A percentile compares a stretch with the other conserved stretches of the same genome.
Conservation (phyloP, 1,140 invertebrate genomes). For the Drosophila micromelanica region DNA sequence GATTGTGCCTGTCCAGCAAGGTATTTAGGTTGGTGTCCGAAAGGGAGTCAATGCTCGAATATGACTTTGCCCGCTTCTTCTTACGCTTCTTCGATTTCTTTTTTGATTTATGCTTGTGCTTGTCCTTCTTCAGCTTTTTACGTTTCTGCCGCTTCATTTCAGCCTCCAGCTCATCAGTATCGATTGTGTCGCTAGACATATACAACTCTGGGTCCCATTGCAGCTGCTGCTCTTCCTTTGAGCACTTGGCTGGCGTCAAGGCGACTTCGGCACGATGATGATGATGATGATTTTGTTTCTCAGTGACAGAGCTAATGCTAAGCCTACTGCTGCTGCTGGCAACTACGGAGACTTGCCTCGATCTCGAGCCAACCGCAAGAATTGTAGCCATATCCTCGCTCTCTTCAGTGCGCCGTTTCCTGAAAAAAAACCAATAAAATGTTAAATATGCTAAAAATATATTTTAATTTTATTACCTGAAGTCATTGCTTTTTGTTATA, state of each 20-base stretch:
- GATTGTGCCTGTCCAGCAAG: conserved; percentile 84
- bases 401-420: conserved; percentile 51
- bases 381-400: conserved; percentile 40
- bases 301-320: conserved; percentile 33
- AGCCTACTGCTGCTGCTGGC: conserved; percentile 51
- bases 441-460: neutral
- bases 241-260: conserved; percentile 40
- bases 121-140: conserved; percentile 88
- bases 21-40: conserved; percentile 85
- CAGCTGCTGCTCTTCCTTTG: conserved; percentile 58
- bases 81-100: conserved; percentile 90
- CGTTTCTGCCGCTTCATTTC: conserved; percentile 82
- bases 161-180: conserved; percentile 78
- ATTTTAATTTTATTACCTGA: conserved; percentile 47
- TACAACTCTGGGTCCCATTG: conserved; percentile 60
- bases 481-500: conserved; percentile 51
- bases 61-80: conserved; percentile 88
- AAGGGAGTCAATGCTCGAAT: conserved; percentile 87
- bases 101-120: conserved; percentile 86
- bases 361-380: conserved; percentile 12
- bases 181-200: conserved; percentile 74
- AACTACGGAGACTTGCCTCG: conserved; percentile 37
- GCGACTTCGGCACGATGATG: conserved; percentile 44
- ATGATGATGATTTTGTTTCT: conserved; percentile 50
- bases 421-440: conserved; percentile 8